Percentiles rank a stretch among this genome's conserved stretches.
These are phyloP conservation scores for Bombus turneri DNA, from an alignment of 1,140 invertebrate species.

Conservation along the genomic window DNA sequence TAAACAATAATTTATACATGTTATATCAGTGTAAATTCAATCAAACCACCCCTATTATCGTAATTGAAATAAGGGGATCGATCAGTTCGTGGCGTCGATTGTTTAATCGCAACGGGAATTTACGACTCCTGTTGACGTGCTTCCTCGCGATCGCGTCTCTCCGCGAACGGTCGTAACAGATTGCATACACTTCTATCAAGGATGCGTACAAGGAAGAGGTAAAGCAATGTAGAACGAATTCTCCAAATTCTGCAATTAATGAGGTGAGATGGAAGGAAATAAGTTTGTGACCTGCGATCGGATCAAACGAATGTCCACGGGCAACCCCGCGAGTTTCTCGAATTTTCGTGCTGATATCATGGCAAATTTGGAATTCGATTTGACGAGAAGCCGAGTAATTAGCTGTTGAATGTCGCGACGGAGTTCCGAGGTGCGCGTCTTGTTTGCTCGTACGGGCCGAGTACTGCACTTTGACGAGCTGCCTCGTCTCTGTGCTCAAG, in stretches of 20 bases:
- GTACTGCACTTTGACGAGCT: constrained; percentile 47
- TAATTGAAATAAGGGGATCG: too few relatives aligned
- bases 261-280: too few relatives aligned
- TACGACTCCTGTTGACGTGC: too few relatives aligned
- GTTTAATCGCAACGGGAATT: too few relatives aligned
- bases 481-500: neutral
- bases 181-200: too few relatives aligned
- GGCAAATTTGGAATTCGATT: constrained; percentile 53
- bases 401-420: constrained; percentile 49
- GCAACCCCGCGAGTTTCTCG: neutral
- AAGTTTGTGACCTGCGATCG: too few relatives aligned
- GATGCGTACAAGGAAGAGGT: neutral
- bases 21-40: too few relatives aligned
- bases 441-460: constrained; percentile 32
- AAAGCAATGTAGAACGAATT: neutral
- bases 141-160: too few relatives aligned
- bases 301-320: constrained; percentile 13
- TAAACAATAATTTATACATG: too few relatives aligned
- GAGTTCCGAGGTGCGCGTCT: constrained; percentile 30
- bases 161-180: too few relatives aligned
- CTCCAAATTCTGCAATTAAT: neutral
- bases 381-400: constrained; percentile 53
- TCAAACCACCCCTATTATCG: too few relatives aligned
- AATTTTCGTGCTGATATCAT: constrained; percentile 46
- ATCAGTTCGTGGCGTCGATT: too few relatives aligned